phyloP scores from a whole-genome alignment of 92 coral and sea anemone genomes.

The Phenganax subtilis region DNA sequence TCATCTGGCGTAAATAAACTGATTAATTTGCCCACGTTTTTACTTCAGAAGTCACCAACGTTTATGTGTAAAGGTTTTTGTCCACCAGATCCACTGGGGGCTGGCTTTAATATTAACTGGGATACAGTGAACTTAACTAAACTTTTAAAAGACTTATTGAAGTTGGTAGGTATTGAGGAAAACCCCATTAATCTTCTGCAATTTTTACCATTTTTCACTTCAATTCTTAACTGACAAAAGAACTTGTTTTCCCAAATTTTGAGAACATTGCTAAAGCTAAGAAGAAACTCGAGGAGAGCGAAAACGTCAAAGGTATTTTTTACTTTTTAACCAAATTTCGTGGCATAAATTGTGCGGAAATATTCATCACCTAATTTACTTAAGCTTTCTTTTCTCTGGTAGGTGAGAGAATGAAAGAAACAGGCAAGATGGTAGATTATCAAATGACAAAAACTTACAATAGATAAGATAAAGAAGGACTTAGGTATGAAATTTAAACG shows the following conservation, averaged over 20 bases:
- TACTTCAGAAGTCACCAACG: slow-evolving; percentile 85
- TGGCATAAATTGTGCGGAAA: not conserved
- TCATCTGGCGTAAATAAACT: not conserved
- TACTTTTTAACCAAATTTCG: no score
- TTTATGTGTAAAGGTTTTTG: slow-evolving; percentile 95
- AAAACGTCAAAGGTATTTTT: slow-evolving; percentile 14
- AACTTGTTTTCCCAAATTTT: slow-evolving; percentile 3
- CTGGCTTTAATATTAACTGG: slow-evolving; percentile 98
- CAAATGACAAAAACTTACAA: not conserved
- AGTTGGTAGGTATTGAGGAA: slow-evolving; percentile 20
- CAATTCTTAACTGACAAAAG: slow-evolving; percentile 6
- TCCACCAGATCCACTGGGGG: slow-evolving; percentile 96
- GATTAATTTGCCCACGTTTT: not conserved
- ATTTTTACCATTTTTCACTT: no score
- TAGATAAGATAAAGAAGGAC: not conserved
- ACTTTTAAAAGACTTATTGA: slow-evolving; percentile 44
- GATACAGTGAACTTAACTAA: slow-evolving; percentile 60
- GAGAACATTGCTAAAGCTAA: slow-evolving; percentile 34
- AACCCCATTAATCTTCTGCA: no score
- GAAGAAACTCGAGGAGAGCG: slow-evolving; percentile 15
- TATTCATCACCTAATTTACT: not conserved
- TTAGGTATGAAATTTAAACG: slow-evolving; percentile 23
- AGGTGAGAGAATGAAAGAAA: not conserved
- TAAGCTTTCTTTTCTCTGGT: not conserved
- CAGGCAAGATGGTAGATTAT: not conserved